phyloP scores from a whole-genome alignment of 2,113 vertebrate species.

The Artemisiospiza belli region DNA sequence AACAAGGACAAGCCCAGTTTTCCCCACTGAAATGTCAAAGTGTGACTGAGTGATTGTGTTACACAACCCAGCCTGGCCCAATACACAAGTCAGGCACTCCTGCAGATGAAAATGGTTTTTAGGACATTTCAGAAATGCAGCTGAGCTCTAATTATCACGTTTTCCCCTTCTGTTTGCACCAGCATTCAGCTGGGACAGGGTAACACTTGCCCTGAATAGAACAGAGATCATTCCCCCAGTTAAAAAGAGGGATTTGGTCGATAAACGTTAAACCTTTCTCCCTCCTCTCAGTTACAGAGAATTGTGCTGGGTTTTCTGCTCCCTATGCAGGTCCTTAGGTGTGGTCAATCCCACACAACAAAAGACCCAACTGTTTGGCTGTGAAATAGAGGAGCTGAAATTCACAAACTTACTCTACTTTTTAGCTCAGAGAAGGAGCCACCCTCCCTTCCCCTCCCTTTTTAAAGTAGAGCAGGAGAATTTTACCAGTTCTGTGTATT shows the following conservation, averaged over 20 bases:
- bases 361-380: not conserved
- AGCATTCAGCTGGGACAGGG: not conserved
- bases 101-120: not conserved
- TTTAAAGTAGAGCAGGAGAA: not conserved
- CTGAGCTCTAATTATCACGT: not conserved
- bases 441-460: accelerated
- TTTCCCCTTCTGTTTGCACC: not conserved
- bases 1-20: not conserved
- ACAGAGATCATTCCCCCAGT: not conserved
- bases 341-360: not conserved
- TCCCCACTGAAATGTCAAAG: not conserved
- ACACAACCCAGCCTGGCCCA: too few species aligned
- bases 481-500: slow-evolving; percentile 73
- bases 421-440: not conserved
- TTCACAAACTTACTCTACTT: accelerated
- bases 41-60: not conserved
- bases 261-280: not conserved
- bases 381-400: not conserved
- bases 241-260: not conserved
- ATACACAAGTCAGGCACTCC: not conserved
- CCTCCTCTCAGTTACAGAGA: not conserved
- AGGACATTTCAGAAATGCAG: not conserved
- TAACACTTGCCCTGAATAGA: not conserved
- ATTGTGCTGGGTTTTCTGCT: not conserved
- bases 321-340: accelerated